Evolutionary conservation across 2,797 vertebrate species (phyloP).

Genomic region (Lagorchestes hirsutus): DNA sequence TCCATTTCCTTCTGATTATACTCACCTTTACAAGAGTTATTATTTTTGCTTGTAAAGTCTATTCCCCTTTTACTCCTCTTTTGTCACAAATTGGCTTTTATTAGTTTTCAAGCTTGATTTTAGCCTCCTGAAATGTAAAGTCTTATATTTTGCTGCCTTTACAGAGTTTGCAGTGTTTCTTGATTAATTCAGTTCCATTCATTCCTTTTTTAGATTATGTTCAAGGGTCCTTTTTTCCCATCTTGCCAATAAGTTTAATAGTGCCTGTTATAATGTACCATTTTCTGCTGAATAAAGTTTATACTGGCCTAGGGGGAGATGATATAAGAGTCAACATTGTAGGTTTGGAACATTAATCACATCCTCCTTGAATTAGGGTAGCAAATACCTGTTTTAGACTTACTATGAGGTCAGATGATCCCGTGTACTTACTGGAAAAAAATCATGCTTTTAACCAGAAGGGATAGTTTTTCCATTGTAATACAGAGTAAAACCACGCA

Average conservation of each 20-base stretch:
- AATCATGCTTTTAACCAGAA: conserved; percentile 45
- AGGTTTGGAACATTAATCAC: not conserved
- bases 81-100: not conserved
- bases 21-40: not conserved
- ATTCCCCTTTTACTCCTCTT: not conserved
- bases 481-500: conserved; percentile 50
- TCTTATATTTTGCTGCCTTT: not conserved
- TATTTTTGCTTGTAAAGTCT: not conserved
- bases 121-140: not conserved
- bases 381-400: not conserved
- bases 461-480: conserved; percentile 58
- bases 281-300: conserved; percentile 15
- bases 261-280: not conserved
- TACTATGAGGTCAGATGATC: not conserved
- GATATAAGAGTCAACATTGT: not conserved
- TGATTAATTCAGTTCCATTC: not conserved
- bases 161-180: not conserved
- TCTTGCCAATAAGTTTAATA: not conserved
- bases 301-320: not conserved
- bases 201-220: not conserved
- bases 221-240: not conserved
- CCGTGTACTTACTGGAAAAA: not conserved
- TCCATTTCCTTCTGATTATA: not conserved
- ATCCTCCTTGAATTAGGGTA: not conserved
- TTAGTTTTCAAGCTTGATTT: not conserved